Evolutionary conservation across 2,113 vertebrate genomes (phyloP).

Genomic region (Catharus bicknelli): DNA sequence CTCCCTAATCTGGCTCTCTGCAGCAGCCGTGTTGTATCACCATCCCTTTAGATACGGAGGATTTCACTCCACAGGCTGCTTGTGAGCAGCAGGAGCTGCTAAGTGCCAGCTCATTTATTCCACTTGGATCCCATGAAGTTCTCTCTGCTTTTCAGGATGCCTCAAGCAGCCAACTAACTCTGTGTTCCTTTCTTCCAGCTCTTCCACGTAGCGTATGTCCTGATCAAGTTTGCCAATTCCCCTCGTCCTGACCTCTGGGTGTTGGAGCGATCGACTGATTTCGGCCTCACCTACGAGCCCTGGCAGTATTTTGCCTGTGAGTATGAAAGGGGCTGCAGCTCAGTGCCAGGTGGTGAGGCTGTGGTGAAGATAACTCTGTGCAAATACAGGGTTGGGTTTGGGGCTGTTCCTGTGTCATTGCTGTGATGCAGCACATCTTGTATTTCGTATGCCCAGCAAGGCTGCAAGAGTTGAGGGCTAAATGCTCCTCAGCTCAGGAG

Average conservation of each 20-base stretch:
- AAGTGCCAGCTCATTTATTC: background rate
- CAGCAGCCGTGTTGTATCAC: background rate
- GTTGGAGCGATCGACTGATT: slow-evolving; percentile 90
- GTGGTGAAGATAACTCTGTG: background rate
- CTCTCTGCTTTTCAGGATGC: background rate
- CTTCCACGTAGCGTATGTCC: slow-evolving; percentile 94
- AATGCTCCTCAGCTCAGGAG: background rate
- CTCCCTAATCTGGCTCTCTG: background rate
- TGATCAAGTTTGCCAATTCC: slow-evolving; percentile 97
- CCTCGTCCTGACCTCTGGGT: slow-evolving; percentile 98
- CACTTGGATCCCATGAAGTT: background rate
- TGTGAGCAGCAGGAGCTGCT: background rate
- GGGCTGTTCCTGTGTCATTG: background rate
- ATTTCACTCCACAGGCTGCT: background rate
- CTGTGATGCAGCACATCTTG: fast-evolving
- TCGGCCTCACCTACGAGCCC: slow-evolving; percentile 87
- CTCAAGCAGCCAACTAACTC: background rate
- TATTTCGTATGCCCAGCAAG: background rate
- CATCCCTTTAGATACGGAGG: background rate
- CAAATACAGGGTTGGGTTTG: background rate
- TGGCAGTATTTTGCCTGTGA: slow-evolving; percentile 99
- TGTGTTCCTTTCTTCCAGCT: slow-evolving; percentile 77
- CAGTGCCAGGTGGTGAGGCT: background rate
- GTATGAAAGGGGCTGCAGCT: slow-evolving; percentile 60
- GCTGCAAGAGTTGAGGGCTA: background rate